Conservation (phyloP, 37 sponge, comb jelly and placozoan species). For the Halisarca cf. caerulea region DNA sequence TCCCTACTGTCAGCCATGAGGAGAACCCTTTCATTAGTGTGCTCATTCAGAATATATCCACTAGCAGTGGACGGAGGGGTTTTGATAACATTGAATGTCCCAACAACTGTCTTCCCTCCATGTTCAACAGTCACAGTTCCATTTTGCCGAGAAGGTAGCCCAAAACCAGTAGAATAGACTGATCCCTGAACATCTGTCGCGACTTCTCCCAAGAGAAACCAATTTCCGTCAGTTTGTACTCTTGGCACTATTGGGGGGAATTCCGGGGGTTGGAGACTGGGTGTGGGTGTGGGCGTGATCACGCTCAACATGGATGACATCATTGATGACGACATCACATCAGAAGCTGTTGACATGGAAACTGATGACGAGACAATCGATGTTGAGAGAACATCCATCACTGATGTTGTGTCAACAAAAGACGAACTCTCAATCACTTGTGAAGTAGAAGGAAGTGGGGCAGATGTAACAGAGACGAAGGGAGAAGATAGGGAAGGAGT, state of each 20-base stretch:
- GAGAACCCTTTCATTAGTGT: slow-evolving; percentile 12
- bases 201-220: neutral
- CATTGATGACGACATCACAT: no score
- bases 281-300: slow-evolving; percentile 20
- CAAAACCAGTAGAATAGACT: neutral
- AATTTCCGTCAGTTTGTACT: neutral
- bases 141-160: neutral
- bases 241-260: neutral
- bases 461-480: no score
- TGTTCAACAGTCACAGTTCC: neutral
- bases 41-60: slow-evolving; percentile 3
- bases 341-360: neutral
- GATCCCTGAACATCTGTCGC: neutral
- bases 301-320: no score
- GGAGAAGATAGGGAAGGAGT: no score
- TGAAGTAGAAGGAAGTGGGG: no score
- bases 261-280: neutral
- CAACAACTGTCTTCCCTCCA: neutral
- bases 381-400: no score
- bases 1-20: slow-evolving; percentile 32
- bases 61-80: neutral
- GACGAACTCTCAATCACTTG: no score
- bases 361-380: neutral
- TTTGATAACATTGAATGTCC: neutral
- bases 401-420: no score